These are phyloP conservation scores for Porites cylindrica DNA, from an alignment of 92 coral and sea anemone species.

Conservation along the genomic window DNA sequence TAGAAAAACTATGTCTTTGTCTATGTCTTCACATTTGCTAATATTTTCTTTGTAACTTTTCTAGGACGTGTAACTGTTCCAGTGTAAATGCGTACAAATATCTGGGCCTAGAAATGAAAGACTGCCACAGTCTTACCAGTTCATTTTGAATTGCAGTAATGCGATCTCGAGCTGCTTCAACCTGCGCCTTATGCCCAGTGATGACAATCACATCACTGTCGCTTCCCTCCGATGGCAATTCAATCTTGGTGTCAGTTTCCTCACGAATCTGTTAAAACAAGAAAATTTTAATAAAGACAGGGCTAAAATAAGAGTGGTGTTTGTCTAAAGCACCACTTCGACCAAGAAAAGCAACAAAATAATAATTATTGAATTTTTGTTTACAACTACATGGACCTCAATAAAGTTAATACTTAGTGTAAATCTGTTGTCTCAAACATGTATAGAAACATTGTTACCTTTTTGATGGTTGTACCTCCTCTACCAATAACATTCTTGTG, in stretches of 20 bases:
- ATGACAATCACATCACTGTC: constrained; percentile 93
- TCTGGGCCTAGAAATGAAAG: background rate
- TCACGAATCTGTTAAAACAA: constrained; percentile 84
- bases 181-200: constrained; percentile 97
- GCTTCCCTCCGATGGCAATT: constrained; percentile 93
- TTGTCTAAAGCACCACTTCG: no score
- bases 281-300: background rate
- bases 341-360: no score
- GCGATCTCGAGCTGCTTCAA: constrained; percentile 94
- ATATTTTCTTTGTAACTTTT: no score
- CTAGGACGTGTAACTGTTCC: no score
- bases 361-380: no score
- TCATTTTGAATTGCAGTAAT: constrained; percentile 96
- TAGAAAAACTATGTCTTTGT: no score
- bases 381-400: no score
- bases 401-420: no score
- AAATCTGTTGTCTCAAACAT: no score
- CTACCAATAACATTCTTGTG: constrained; percentile 98
- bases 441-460: constrained; percentile 50
- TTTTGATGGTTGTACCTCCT: constrained; percentile 94
- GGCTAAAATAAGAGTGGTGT: no score
- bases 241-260: constrained; percentile 99
- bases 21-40: no score
- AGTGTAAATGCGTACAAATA: no score
- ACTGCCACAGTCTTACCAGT: constrained; percentile 62